phyloP scores from a whole-genome alignment of 1,140 invertebrate species.

The Microplitis mediator region DNA sequence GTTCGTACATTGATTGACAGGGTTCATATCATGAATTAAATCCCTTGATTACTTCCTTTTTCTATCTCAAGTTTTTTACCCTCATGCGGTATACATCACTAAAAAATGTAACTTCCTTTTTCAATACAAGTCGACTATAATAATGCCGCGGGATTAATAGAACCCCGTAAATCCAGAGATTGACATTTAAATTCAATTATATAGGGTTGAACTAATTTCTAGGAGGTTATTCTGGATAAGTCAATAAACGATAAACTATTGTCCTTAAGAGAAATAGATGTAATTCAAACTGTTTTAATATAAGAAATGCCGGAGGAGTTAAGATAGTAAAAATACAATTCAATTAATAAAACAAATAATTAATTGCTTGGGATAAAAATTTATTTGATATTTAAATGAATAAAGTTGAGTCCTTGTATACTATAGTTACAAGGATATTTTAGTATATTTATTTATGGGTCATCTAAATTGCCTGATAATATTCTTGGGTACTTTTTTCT shows the following conservation, averaged over 20 bases:
- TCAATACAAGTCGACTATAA: neutral
- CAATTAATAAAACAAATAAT: neutral
- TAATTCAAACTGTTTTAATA: too few species aligned
- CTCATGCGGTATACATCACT: neutral
- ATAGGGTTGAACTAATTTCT: neutral
- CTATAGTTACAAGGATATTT: neutral
- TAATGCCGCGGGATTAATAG: neutral
- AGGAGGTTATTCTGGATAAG: neutral
- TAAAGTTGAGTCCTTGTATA: neutral
- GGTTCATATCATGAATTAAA: neutral
- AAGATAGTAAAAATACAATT: neutral
- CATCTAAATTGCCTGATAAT: neutral
- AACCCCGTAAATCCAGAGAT: neutral
- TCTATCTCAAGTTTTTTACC: neutral
- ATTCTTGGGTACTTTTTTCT: too few species aligned
- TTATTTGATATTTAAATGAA: neutral
- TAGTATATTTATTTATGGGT: neutral
- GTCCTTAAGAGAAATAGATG: too few species aligned
- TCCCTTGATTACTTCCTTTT: neutral
- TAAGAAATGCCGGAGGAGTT: too few species aligned
- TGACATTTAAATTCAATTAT: neutral
- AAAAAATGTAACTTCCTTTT: neutral
- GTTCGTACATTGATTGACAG: neutral
- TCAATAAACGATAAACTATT: neutral
- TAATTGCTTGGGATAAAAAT: neutral